phyloP scores from a whole-genome alignment of 2,888 invertebrate species.

The Noctua pronuba region DNA sequence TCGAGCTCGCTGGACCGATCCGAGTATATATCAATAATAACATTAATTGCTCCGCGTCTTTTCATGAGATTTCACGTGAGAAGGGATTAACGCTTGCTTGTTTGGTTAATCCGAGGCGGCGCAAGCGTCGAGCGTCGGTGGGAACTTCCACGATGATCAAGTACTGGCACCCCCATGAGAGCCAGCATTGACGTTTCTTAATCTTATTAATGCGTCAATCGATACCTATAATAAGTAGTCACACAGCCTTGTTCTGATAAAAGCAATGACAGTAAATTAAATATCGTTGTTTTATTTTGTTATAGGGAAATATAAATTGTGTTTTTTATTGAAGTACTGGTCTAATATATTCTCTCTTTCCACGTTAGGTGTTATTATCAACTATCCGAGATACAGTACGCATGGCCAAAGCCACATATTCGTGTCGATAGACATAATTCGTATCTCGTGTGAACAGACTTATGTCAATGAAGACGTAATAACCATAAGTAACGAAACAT shows the following conservation, averaged over 20 bases:
- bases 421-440: conserved; percentile 42
- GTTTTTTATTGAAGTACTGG: conserved; percentile 20
- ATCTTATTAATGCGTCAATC: conserved; percentile 56
- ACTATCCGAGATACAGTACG: conserved; percentile 6
- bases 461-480: conserved; percentile 77
- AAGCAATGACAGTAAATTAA: conserved; percentile 29
- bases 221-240: conserved; percentile 43
- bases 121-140: conserved; percentile 70
- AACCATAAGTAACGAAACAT: conserved; percentile 76
- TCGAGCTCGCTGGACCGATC: conserved; percentile 69
- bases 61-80: conserved; percentile 85
- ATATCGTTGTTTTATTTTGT: conserved; percentile 23
- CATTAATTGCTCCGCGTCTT: conserved; percentile 82
- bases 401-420: conserved; percentile 20
- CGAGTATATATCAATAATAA: conserved; percentile 76
- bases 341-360: conserved; percentile 19
- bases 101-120: conserved; percentile 83
- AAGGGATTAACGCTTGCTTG: conserved; percentile 85
- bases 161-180: conserved; percentile 71
- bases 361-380: not conserved
- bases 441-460: conserved; percentile 71
- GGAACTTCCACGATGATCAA: conserved; percentile 77
- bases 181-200: conserved; percentile 56
- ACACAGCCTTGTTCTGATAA: conserved; percentile 27
- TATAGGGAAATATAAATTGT: conserved; percentile 23